Evolutionary conservation across 2,113 vertebrate species (phyloP), one percentile per base, ranked within the genome.

Genomic region (Corythornis madagascariensis): DNA sequence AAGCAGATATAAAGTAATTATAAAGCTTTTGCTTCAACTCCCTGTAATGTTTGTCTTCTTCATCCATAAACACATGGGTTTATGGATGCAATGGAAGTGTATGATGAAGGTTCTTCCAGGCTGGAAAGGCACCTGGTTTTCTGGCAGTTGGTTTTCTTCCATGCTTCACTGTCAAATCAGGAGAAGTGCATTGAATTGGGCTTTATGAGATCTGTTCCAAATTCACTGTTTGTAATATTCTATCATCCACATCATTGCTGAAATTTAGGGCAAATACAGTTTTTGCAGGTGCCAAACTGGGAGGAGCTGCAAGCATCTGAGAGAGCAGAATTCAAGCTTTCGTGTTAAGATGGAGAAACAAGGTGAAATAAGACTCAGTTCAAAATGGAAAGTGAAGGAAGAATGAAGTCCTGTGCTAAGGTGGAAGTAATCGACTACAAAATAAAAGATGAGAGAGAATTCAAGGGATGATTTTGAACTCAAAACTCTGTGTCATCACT

Each of bases 231-330:
- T 86, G 48, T 38, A 82, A 45, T 82, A 83, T 59, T 55, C 16
- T 3, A 5, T 67, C 33, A 10, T 48, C 15, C 3, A 10, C 45
- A 29, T 91, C 55, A n/a, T 25, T 83, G 65, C 11, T 0, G 0
- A 85, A 48, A 71, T 14, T 45, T 60, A 24, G 11, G 53, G 24
- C 9, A 77, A 64, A 60, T 84, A n/a, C 18, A 65, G 4, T 21
- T 69, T 78, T 71, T 86, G 25, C 16, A 40, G 25, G 3, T 53
- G 8, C 10, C 13, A 45, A 74, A 11, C 12, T 67, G 17, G 13
- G 22, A 90, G 24, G 22, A 84, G 20, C 29, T 42, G 24, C 25
- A 82, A 17, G 11, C 22, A 45, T 65, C 18, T 35, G 40, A 48
- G 42, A 60, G 28, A 45, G 33, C 29, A 35, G 17, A 74, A 24